These are phyloP conservation scores for Bambusicola thoracicus DNA, from an alignment of 2,113 vertebrate species.

Conservation along the genomic window DNA sequence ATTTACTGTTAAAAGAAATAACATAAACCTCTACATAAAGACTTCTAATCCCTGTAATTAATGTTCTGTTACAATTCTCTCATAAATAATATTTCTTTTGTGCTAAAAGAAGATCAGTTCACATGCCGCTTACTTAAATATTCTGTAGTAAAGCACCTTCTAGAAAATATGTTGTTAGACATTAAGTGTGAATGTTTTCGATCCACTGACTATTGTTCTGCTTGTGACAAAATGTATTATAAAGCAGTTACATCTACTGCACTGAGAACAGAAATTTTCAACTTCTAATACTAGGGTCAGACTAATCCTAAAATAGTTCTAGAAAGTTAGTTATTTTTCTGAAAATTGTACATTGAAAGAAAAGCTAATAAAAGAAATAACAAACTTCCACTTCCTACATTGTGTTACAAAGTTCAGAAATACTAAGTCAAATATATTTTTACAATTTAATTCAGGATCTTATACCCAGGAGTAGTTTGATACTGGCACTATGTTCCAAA, in stretches of 20 bases:
- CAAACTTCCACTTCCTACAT: not conserved
- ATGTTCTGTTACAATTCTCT: not conserved
- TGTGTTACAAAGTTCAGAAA: not conserved
- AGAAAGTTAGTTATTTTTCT: not conserved
- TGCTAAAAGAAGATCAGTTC: not conserved
- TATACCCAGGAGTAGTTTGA: not conserved
- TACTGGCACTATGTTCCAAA: not conserved
- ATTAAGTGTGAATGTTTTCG: not conserved
- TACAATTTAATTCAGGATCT: not conserved
- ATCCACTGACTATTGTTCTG: not conserved
- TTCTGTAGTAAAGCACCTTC: not conserved
- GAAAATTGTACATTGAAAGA: not conserved
- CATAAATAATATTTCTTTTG: not conserved
- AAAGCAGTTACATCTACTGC: not conserved
- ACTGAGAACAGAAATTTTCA: not conserved
- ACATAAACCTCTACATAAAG: not conserved
- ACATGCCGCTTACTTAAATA: not conserved
- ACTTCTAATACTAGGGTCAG: not conserved
- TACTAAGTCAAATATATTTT: not conserved
- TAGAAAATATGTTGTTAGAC: not conserved
- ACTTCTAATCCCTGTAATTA: not conserved
- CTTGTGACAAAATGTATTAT: not conserved
- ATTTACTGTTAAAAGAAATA: conserved; percentile 32
- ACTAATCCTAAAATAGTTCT: not conserved
- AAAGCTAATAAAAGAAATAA: not conserved